Percentiles rank a stretch among this genome's conserved stretches.
phyloP scores from a whole-genome alignment of 2,888 invertebrate species.

The Nesidiocoris tenuis region DNA sequence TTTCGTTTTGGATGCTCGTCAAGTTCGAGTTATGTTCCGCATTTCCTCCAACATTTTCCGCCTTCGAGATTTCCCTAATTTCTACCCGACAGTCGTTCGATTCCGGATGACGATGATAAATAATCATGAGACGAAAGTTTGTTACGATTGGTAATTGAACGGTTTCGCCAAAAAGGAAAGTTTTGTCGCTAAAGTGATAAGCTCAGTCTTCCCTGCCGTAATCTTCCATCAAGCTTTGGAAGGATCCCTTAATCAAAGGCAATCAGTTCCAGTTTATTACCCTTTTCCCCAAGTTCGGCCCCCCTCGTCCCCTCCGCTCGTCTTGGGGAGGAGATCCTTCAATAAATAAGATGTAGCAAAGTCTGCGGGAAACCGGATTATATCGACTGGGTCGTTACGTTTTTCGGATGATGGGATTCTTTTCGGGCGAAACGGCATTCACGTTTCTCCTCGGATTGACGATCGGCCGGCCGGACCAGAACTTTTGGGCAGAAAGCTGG shows the following conservation, averaged over 20 bases:
- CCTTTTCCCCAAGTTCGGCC: slow-evolving; percentile 15
- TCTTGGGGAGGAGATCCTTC: neutral
- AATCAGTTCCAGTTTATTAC: slow-evolving; percentile 35
- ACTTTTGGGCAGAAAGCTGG: too few species aligned
- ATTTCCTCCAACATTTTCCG: neutral
- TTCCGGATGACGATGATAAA: slow-evolving; percentile 29
- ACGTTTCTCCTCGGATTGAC: neutral
- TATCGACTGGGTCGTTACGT: neutral
- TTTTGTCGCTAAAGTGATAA: slow-evolving; percentile 32
- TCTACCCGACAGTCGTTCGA: neutral
- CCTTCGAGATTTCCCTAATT: neutral
- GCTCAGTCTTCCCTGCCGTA: slow-evolving; percentile 5
- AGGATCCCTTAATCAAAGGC: slow-evolving; percentile 27
- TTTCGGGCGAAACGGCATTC: neutral
- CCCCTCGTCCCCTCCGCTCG: neutral
- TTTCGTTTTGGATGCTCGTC: neutral
- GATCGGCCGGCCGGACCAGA: neutral
- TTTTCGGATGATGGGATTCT: neutral
- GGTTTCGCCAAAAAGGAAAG: slow-evolving; percentile 31
- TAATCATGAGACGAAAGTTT: slow-evolving; percentile 35
- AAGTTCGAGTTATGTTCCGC: neutral
- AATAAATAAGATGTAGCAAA: neutral
- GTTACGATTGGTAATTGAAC: slow-evolving; percentile 34
- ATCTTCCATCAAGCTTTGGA: neutral
- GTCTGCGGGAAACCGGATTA: neutral